Evolutionary conservation across 2,797 vertebrate genomes (phyloP).

Genomic region (Acanthopagrus latus): DNA sequence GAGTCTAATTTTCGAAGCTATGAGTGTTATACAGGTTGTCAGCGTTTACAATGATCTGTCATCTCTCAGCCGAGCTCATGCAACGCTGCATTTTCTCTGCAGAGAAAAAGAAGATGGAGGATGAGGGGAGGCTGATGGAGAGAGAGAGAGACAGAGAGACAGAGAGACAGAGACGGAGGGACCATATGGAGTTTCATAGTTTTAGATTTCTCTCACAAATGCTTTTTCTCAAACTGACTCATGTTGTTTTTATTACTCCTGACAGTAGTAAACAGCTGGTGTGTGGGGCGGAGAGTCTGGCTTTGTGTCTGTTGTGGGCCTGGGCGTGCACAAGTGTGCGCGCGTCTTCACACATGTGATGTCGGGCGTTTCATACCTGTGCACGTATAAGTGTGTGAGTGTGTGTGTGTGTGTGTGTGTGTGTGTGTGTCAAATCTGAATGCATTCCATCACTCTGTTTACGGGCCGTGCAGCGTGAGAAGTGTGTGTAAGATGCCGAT

Average conservation of each 20-base stretch:
- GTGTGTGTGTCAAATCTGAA: constrained; percentile 54
- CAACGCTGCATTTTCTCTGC: constrained; percentile 40
- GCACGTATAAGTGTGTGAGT: neutral
- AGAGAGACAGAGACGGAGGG: constrained; percentile 65
- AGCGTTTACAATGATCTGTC: constrained; percentile 69
- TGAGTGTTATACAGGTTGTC: constrained; percentile 75
- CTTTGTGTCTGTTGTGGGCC: constrained; percentile 49
- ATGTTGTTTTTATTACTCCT: constrained; percentile 77
- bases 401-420: constrained; percentile 32
- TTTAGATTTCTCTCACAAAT: constrained; percentile 76
- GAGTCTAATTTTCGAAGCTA: constrained; percentile 63
- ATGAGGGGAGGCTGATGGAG: constrained; percentile 50
- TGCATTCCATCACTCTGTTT: constrained; percentile 62
- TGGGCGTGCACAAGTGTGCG: constrained; percentile 1
- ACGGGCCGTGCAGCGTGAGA: constrained; percentile 47
- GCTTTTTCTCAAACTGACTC: constrained; percentile 73
- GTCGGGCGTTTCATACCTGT: constrained; percentile 15
- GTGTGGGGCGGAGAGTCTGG: constrained; percentile 54
- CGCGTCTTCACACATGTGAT: constrained; percentile 25
- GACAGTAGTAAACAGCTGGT: constrained; percentile 81
- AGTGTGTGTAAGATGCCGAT: constrained; percentile 58
- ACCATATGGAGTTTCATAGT: constrained; percentile 77
- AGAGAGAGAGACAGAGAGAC: constrained; percentile 63
- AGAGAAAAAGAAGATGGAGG: constrained; percentile 17
- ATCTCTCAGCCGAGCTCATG: constrained; percentile 50